These are phyloP conservation scores for Terebella lapidaria DNA, from an alignment of 2,888 invertebrate species.

Conservation along the genomic window DNA sequence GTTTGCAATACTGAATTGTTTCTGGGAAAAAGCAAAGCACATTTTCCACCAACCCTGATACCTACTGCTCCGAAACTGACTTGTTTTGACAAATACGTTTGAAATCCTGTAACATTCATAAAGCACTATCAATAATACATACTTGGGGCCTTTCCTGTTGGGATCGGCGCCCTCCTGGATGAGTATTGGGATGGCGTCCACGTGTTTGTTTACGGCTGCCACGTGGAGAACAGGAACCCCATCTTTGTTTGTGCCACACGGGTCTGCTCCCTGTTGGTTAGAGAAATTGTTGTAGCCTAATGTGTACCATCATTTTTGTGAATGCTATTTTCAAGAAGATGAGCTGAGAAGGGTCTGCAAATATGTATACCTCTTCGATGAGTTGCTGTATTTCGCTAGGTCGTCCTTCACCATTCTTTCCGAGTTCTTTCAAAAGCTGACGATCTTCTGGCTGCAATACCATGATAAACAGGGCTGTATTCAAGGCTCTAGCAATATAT, in stretches of 20 bases:
- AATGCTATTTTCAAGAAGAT: background rate
- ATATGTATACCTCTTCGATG: slow-evolving; percentile 46
- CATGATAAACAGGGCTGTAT: too few species aligned
- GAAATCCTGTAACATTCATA: too few species aligned
- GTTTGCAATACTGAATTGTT: too few species aligned
- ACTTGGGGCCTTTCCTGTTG: slow-evolving; percentile 48
- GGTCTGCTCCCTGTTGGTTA: slow-evolving; percentile 46
- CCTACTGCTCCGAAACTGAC: too few species aligned
- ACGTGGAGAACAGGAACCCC: slow-evolving; percentile 46
- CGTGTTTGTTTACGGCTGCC: slow-evolving; percentile 45
- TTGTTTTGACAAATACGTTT: too few species aligned
- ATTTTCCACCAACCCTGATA: too few species aligned
- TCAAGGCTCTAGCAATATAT: background rate
- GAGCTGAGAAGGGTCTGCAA: background rate
- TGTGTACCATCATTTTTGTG: background rate
- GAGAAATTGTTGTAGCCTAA: background rate
- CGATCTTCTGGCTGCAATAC: slow-evolving; percentile 42
- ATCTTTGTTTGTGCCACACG: slow-evolving; percentile 45
- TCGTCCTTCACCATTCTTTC: slow-evolving; percentile 43
- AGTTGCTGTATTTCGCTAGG: slow-evolving; percentile 43
- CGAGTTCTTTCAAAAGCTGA: slow-evolving; percentile 44
- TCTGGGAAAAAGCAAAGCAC: too few species aligned
- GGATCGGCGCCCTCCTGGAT: slow-evolving; percentile 46
- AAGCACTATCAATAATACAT: slow-evolving; percentile 1
- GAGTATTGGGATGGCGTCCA: slow-evolving; percentile 44